Base-by-base conservation (phyloP, 1,140 invertebrate genomes). In the Drosophila grimshawi region DNA sequence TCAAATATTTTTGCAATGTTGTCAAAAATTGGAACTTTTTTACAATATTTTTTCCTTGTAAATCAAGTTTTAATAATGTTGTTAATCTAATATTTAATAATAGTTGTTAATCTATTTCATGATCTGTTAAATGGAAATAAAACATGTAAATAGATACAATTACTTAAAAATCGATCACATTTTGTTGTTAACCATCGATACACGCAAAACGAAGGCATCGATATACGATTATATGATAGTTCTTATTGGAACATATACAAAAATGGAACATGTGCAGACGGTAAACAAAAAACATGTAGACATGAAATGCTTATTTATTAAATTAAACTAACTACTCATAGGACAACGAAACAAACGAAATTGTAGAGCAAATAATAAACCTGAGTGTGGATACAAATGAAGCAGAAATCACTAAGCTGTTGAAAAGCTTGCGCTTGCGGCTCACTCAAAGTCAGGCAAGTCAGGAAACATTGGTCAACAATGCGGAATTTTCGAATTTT, bases 191-290 rank as follows among this genome's bases (percentile, higher is more conserved):
- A 19, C 19, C 19, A 19, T 19, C 19, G 19, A 19, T 19, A 19
- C 19, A 19, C 19, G 19, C 19, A 19, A 19, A 19, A 19, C 19
- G 19, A 19, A 19, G 0, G 19, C 19, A 46, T 33, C 41, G 41
- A 33, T 43, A 43, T 1, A 35, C 57, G 57, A 33, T 2, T 48
- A 1, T 33, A 35, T 33, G 7, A 5, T 11, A 57, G 27, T 57
- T 57, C 10, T 8, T 5, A 43, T 37, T 45, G 27, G 39, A 27
- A 33, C 43, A 32, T 59, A 46, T 33, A 65, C 49, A 51, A 48
- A 72, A 49, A 82, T 82, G 80, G 80, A 66, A 61, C 72, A 80
- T 80, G 80, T 41, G 71, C 67, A 59, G 61, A 41, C 56, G 73
- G 73, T 81, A 64, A 71, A 48, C 8, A 53, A 48, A 48, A 68